Conservation (phyloP, 2,113 vertebrate genomes). For the Podarcis cretensis region DNA sequence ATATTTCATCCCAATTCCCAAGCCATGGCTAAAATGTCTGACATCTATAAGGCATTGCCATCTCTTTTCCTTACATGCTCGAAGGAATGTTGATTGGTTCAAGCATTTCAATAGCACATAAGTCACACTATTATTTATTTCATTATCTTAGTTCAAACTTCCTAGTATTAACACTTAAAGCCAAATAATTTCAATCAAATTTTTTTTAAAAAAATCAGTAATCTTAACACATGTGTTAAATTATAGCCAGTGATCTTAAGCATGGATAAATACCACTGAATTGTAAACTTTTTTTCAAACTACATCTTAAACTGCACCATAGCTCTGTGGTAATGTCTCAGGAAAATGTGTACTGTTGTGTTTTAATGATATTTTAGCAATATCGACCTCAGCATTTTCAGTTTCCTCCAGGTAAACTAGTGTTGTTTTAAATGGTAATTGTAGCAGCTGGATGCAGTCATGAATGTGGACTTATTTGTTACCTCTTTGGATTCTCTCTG, state of each 20-base stretch:
- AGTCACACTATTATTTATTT: background rate
- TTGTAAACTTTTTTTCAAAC: conserved; percentile 19
- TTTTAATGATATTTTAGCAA: background rate
- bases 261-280: background rate
- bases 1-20: background rate
- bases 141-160: background rate
- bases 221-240: background rate
- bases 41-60: too few relatives aligned
- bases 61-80: background rate
- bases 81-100: background rate
- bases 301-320: background rate
- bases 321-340: conserved; percentile 14
- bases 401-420: conserved; percentile 25
- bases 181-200: too few relatives aligned
- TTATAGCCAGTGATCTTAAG: background rate
- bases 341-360: background rate
- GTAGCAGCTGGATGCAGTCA: conserved; percentile 33
- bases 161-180: too few relatives aligned
- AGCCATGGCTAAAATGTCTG: background rate
- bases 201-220: background rate
- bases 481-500: conserved; percentile 17
- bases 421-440: conserved; percentile 35
- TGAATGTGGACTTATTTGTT: background rate
- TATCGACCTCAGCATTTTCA: conserved; percentile 7
- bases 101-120: background rate